A percentile compares a stretch with the other conserved stretches of the same genome.
phyloP scores from a whole-genome alignment of 1,140 invertebrate genomes.

The Aphaenogaster rudis region DNA sequence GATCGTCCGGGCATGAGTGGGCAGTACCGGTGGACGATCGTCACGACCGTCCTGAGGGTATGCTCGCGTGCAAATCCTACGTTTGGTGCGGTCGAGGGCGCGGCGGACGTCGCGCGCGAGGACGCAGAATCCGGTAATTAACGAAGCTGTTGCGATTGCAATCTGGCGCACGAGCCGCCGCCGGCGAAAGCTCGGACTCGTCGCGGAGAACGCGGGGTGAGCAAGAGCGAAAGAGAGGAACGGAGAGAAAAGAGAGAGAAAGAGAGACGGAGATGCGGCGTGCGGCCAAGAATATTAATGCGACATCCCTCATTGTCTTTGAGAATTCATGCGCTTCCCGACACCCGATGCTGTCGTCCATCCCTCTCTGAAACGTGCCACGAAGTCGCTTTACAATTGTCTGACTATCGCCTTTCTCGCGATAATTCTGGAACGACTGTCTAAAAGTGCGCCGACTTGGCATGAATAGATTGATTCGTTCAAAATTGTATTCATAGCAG shows the following conservation, averaged over 20 bases:
- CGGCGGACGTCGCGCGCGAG: constrained; percentile 31
- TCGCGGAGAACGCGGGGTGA: constrained; percentile 6
- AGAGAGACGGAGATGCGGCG: constrained; percentile 47
- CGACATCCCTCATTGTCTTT: constrained; percentile 75
- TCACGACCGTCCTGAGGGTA: constrained; percentile 60
- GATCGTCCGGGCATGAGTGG: constrained; percentile 59
- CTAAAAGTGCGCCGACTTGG: background rate
- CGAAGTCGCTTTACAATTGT: background rate
- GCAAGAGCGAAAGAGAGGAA: background rate
- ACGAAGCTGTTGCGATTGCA: constrained; percentile 82
- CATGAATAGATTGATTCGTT: constrained; percentile 17
- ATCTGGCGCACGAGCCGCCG: constrained; percentile 79
- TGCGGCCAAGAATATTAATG: constrained; percentile 79
- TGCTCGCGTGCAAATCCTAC: constrained; percentile 46
- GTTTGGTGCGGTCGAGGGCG: constrained; percentile 11
- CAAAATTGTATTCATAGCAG: background rate
- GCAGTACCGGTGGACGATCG: constrained; percentile 30
- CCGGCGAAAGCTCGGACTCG: constrained; percentile 67
- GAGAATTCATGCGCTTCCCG: constrained; percentile 46
- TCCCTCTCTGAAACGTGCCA: constrained; percentile 39
- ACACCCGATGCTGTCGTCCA: constrained; percentile 42
- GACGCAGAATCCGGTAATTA: constrained; percentile 80
- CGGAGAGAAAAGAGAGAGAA: constrained; percentile 15
- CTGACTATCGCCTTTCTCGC: constrained; percentile 36
- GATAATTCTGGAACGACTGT: constrained; percentile 53